These are phyloP conservation scores for Enteromius radiatus DNA, from an alignment of 2,797 vertebrate species.

Conservation along the genomic window DNA sequence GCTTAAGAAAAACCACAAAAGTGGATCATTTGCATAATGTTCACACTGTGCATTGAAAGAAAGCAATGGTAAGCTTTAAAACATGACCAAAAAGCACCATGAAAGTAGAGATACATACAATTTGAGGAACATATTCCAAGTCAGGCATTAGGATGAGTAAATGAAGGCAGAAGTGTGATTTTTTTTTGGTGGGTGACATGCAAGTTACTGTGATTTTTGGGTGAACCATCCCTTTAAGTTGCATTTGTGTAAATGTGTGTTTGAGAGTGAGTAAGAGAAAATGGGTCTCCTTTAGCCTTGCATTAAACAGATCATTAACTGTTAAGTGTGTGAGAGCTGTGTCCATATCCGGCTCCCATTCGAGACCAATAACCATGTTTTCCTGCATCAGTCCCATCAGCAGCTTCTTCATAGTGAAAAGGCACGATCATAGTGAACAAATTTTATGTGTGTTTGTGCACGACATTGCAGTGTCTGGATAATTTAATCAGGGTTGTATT, in stretches of 20 bases:
- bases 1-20: not conserved
- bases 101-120: not conserved
- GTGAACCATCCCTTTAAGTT: not conserved
- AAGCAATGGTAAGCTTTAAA: not conserved
- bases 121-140: not conserved
- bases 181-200: not conserved
- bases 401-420: slow-evolving; percentile 8
- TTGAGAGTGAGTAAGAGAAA: not conserved
- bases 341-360: slow-evolving; percentile 37
- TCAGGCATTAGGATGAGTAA: not conserved
- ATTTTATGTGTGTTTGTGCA: slow-evolving; percentile 44
- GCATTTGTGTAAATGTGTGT: not conserved
- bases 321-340: slow-evolving; percentile 41
- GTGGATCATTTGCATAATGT: not conserved
- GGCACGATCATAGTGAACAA: slow-evolving; percentile 15
- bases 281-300: not conserved
- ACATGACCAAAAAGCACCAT: not conserved
- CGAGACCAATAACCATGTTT: slow-evolving; percentile 14
- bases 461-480: slow-evolving; percentile 32
- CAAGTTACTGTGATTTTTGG: not conserved
- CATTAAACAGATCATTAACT: slow-evolving; percentile 44
- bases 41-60: not conserved
- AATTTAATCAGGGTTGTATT: slow-evolving; percentile 44
- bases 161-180: not conserved
- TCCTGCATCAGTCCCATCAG: not conserved